Conservation (phyloP, 2,888 invertebrate genomes). For the Heliconius ethilla region DNA sequence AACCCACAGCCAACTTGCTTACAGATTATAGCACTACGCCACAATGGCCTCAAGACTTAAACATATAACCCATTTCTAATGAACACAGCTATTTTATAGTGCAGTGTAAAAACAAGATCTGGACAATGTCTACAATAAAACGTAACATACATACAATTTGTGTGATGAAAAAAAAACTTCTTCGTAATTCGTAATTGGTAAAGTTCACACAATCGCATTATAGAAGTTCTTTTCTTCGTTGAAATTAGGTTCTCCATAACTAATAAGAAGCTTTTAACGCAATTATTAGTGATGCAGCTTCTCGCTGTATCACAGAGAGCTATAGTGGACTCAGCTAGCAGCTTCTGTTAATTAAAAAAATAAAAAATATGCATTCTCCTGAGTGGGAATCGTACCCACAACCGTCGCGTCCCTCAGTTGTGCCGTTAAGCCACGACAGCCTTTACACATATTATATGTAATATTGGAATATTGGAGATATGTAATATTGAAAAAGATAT, state of each 20-base stretch:
- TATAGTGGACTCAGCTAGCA: too few relatives aligned
- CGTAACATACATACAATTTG: background rate
- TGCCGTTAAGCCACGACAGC: too few relatives aligned
- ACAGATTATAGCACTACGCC: background rate
- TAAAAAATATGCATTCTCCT: too few relatives aligned
- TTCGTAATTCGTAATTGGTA: constrained; percentile 6
- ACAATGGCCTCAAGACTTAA: background rate
- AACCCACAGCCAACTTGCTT: background rate
- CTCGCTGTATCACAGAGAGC: too few relatives aligned
- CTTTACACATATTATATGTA: too few relatives aligned
- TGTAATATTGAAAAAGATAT: too few relatives aligned
- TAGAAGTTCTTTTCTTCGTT: background rate
- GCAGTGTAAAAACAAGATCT: constrained; percentile 14
- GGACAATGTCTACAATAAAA: constrained; percentile 30
- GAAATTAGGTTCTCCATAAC: background rate
- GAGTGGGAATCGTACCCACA: too few relatives aligned
- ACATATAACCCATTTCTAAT: constrained; percentile 5
- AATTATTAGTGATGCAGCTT: background rate
- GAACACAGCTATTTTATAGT: constrained; percentile 9
- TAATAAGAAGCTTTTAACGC: background rate
- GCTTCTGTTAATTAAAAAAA: too few relatives aligned
- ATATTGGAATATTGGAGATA: too few relatives aligned
- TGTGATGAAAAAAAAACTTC: background rate
- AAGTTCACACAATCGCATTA: background rate
- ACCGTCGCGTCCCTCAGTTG: too few relatives aligned